Conservation (phyloP, 2,797 vertebrate genomes). For the Myioborus miniatus region DNA sequence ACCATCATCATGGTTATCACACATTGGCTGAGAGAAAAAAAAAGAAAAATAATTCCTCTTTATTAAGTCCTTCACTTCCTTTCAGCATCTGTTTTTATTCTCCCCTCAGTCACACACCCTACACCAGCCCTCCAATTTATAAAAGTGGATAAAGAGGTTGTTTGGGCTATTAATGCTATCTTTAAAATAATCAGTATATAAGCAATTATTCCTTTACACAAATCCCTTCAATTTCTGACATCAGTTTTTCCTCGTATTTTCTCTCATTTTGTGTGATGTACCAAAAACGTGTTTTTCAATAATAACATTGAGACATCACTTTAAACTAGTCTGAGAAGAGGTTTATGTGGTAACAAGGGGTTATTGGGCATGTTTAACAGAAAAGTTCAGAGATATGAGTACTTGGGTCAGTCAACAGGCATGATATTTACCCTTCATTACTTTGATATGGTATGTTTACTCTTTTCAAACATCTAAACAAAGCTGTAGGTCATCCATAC, state of each 20-base stretch:
- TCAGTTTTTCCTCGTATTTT: not conserved
- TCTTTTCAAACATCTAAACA: not conserved
- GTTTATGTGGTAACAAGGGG: not conserved
- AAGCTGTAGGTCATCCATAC: not conserved
- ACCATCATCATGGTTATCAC: constrained; percentile 98
- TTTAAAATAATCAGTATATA: not conserved
- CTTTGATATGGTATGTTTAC: not conserved
- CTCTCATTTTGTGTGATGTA: fast-evolving
- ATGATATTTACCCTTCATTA: not conserved
- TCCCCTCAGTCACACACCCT: not conserved
- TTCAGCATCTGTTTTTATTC: not conserved
- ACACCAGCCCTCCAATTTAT: not conserved
- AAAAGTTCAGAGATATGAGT: not conserved
- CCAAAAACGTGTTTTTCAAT: not conserved
- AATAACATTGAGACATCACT: not conserved
- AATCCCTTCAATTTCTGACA: not conserved
- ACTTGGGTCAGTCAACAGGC: not conserved
- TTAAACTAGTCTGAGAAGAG: not conserved
- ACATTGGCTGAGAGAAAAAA: constrained; percentile 88
- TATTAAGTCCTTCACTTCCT: not conserved
- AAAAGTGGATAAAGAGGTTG: not conserved
- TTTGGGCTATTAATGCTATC: not conserved
- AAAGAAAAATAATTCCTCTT: not conserved
- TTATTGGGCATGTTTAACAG: not conserved
- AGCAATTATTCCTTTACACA: not conserved